phyloP scores from a whole-genome alignment of 2,888 invertebrate species.

The Emmelina monodactyla region DNA sequence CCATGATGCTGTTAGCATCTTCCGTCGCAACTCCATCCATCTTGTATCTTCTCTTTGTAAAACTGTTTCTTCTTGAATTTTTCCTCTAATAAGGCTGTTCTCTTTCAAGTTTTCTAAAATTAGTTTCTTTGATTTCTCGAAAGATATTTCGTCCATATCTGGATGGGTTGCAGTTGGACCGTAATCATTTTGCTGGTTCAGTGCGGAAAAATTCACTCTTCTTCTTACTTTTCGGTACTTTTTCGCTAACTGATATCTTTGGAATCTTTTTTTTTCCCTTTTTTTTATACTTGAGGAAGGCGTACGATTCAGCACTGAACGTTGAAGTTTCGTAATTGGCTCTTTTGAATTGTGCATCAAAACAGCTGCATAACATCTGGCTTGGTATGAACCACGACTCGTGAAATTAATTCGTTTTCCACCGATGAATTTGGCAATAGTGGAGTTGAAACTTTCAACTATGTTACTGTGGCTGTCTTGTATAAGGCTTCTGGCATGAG shows the following conservation, averaged over 20 bases:
- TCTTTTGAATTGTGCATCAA: constrained; percentile 1
- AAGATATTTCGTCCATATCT: constrained; percentile 3
- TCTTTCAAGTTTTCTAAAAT: constrained; percentile 5
- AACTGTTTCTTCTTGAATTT: constrained; percentile 4
- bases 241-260: constrained; percentile 1
- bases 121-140: constrained; percentile 3
- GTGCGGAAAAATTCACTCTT: constrained; percentile 1
- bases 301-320: constrained; percentile 1
- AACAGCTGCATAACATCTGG: background rate
- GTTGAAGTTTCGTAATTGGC: background rate
- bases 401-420: constrained; percentile 3
- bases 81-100: background rate
- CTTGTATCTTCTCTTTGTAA: too few relatives aligned
- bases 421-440: constrained; percentile 1
- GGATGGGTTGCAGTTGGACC: constrained; percentile 1
- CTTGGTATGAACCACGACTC: constrained; percentile 1
- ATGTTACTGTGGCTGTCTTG: constrained; percentile 1
- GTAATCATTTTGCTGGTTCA: constrained; percentile 1
- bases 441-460: constrained; percentile 4
- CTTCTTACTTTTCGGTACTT: constrained; percentile 1
- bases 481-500: constrained; percentile 1
- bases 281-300: constrained; percentile 1
- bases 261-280: background rate
- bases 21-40: background rate
- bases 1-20: constrained; percentile 1